A percentile compares a stretch with the other conserved stretches of the same genome.
Evolutionary conservation across 2,888 invertebrate species (phyloP).

Genomic region (Polydrusus tereticollis): DNA sequence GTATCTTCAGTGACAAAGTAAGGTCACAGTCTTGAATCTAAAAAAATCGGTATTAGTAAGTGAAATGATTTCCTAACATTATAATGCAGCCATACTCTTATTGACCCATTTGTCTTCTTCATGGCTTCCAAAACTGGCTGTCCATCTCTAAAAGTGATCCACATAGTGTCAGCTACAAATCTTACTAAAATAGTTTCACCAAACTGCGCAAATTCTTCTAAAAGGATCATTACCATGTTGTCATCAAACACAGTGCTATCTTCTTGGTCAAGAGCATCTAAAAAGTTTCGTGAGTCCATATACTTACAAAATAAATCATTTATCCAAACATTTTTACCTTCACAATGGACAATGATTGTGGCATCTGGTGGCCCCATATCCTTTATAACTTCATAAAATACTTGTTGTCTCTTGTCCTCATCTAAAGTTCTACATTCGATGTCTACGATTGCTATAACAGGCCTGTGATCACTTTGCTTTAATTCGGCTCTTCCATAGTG

Average conservation of each 20-base stretch:
- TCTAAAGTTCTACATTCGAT: conserved; percentile 88
- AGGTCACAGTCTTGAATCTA: conserved; percentile 77
- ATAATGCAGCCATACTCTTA: conserved; percentile 44
- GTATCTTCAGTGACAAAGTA: conserved; percentile 82
- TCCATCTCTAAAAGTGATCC: conserved; percentile 93
- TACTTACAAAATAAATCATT: too few relatives aligned
- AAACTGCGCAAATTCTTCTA: conserved; percentile 85
- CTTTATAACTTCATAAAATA: conserved; percentile 84
- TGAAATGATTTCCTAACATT: background rate
- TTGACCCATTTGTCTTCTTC: conserved; percentile 58
- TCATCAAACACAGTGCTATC: conserved; percentile 81
- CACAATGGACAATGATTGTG: conserved; percentile 82
- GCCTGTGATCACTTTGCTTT: conserved; percentile 97
- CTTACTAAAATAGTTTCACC: conserved; percentile 93
- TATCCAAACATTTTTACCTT: conserved; percentile 52
- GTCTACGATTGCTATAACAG: conserved; percentile 93
- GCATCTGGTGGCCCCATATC: conserved; percentile 96
- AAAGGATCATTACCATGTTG: conserved; percentile 81
- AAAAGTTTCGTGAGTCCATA: conserved; percentile 14
- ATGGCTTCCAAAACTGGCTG: conserved; percentile 85
- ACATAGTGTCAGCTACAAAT: conserved; percentile 90
- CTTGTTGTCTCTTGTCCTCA: conserved; percentile 79
- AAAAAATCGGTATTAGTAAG: conserved; percentile 61
- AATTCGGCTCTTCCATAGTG: conserved; percentile 95
- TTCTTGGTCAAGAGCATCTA: conserved; percentile 63